phyloP scores from a whole-genome alignment of 1,140 invertebrate species.

The Eueides isabella region DNA sequence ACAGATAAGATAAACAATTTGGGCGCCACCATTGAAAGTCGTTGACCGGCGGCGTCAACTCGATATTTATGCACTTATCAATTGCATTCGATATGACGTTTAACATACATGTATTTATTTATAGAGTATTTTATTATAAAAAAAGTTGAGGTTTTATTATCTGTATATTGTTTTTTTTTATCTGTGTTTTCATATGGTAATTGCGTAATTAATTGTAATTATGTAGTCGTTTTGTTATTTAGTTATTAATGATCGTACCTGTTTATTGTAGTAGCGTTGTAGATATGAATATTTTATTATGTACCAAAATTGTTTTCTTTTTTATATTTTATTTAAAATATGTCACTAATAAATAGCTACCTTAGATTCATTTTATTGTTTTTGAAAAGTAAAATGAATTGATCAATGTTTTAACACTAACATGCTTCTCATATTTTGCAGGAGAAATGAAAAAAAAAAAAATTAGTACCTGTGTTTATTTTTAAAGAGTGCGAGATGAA shows the following conservation, averaged over 20 bases:
- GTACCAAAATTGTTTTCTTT: not conserved
- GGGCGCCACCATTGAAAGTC: slow-evolving; percentile 58
- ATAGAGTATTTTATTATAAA: not conserved
- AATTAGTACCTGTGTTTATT: too few relatives aligned
- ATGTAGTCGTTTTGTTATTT: slow-evolving; percentile 1
- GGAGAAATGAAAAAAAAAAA: not conserved
- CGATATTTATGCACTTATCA: not conserved
- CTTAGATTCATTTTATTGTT: too few relatives aligned
- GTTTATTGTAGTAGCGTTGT: not conserved
- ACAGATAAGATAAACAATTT: slow-evolving; percentile 66
- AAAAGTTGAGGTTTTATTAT: not conserved
- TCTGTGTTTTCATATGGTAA: not conserved
- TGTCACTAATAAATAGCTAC: too few relatives aligned
- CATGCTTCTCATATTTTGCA: not conserved
- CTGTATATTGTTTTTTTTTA: not conserved
- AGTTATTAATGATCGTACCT: not conserved
- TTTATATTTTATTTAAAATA: too few relatives aligned
- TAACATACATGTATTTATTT: not conserved
- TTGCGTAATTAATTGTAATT: not conserved
- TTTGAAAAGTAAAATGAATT: too few relatives aligned
- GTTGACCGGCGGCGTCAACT: slow-evolving; percentile 48
- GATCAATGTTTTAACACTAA: too few relatives aligned
- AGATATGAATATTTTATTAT: not conserved
- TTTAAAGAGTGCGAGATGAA: too few relatives aligned
- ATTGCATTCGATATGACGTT: not conserved